Evolutionary conservation across 64 coral and sea anemone species (phyloP).

Genomic region (Pocillopora verrucosa): DNA sequence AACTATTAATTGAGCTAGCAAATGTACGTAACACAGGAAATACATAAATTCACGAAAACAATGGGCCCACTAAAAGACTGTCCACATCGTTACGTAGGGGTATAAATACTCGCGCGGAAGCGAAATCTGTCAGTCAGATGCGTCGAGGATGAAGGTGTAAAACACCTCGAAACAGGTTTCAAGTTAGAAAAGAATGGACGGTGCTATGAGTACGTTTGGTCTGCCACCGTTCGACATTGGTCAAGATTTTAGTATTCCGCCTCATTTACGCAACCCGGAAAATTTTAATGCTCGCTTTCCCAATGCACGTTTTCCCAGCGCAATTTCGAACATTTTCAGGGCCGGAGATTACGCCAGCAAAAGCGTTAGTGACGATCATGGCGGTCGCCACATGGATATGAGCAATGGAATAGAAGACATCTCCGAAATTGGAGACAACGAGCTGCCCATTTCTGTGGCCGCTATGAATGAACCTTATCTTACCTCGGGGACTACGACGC

Average conservation of each 20-base stretch:
- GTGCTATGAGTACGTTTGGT: slow-evolving; percentile 60
- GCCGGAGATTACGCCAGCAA: slow-evolving; percentile 18
- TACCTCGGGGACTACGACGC: slow-evolving; percentile 31
- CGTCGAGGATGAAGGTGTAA: slow-evolving; percentile 1
- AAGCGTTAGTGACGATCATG: slow-evolving; percentile 10
- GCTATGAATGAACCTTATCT: slow-evolving; percentile 48
- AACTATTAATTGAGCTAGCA: slow-evolving; percentile 96
- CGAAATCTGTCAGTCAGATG: slow-evolving; percentile 70
- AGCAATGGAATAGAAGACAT: slow-evolving; percentile 36
- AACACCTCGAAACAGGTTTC: slow-evolving; percentile 11
- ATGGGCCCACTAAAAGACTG: slow-evolving; percentile 77
- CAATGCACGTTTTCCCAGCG: slow-evolving; percentile 16
- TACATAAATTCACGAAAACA: slow-evolving; percentile 93
- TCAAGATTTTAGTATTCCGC: slow-evolving; percentile 38
- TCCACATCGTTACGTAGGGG: slow-evolving; percentile 70
- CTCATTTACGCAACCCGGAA: slow-evolving; percentile 40
- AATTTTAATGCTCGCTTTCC: slow-evolving; percentile 42
- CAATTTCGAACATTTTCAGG: slow-evolving; percentile 38
- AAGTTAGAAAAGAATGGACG: slow-evolving; percentile 41
- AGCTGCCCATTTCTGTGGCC: slow-evolving; percentile 28
- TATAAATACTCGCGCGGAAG: slow-evolving; percentile 82
- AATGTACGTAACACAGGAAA: slow-evolving; percentile 98
- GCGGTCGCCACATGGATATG: slow-evolving; percentile 20
- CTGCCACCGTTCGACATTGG: slow-evolving; percentile 43
- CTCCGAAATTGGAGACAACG: slow-evolving; percentile 28